Conservation (phyloP, 2,888 invertebrate genomes). For the Ceraclea dissimilis region DNA sequence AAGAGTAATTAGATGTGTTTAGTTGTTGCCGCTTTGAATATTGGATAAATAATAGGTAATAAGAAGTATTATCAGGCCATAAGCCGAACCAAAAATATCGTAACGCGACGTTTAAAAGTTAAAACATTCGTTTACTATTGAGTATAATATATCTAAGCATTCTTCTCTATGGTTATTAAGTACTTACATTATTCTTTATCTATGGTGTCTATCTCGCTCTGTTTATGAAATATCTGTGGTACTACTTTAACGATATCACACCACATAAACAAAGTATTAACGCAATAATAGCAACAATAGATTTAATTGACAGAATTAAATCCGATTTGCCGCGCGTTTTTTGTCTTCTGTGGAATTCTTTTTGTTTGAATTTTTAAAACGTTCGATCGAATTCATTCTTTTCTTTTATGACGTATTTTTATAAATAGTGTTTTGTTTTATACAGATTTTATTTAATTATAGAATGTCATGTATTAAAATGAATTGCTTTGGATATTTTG, state of each 20-base stretch:
- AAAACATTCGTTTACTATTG: conserved; percentile 10
- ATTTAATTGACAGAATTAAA: too few species aligned
- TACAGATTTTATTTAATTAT: too few species aligned
- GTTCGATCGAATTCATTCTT: too few species aligned
- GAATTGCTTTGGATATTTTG: too few species aligned
- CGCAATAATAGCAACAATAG: not conserved
- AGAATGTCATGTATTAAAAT: too few species aligned
- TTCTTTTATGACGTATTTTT: too few species aligned
- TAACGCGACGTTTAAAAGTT: conserved; percentile 13
- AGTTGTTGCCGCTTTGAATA: not conserved
- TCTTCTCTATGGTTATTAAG: conserved; percentile 8
- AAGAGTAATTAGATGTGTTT: not conserved
- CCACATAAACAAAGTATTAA: not conserved
- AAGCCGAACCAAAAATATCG: conserved; percentile 21
- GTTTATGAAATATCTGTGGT: not conserved
- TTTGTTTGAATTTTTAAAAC: too few species aligned
- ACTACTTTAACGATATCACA: too few species aligned
- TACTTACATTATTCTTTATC: conserved; percentile 3
- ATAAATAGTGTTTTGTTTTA: too few species aligned
- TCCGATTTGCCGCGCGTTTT: too few species aligned
- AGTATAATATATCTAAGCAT: not conserved
- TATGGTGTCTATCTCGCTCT: conserved; percentile 11
- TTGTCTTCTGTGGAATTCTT: too few species aligned
- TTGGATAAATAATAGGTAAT: conserved; percentile 6
- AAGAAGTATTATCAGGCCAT: conserved; percentile 14